Evolutionary conservation across 2,888 invertebrate genomes (phyloP).

Genomic region (Allygus modestus): DNA sequence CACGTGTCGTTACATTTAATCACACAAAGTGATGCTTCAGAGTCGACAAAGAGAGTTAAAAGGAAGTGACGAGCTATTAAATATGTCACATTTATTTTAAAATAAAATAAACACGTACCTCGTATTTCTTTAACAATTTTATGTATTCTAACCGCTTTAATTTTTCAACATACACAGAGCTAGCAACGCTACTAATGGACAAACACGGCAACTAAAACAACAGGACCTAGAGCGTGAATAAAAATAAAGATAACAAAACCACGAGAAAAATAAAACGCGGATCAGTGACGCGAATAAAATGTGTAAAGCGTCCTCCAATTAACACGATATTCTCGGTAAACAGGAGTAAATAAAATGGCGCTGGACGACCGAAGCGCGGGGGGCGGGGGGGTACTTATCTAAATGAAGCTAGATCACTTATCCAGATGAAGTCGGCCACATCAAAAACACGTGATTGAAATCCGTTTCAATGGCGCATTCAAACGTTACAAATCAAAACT

Average conservation of each 20-base stretch:
- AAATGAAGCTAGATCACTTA: constrained; percentile 58
- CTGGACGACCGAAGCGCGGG: not conserved
- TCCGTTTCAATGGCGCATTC: constrained; percentile 42
- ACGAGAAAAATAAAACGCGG: constrained; percentile 30
- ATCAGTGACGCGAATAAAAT: not conserved
- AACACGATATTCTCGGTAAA: constrained; percentile 35
- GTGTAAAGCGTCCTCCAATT: constrained; percentile 41
- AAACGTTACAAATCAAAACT: constrained; percentile 55
- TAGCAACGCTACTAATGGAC: not conserved
- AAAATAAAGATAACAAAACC: constrained; percentile 23
- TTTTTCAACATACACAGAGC: not conserved
- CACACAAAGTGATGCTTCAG: not conserved
- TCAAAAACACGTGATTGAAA: constrained; percentile 58
- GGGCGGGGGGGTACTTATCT: constrained; percentile 37
- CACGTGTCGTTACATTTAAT: too few relatives aligned
- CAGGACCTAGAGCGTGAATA: not conserved
- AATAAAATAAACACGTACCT: not conserved
- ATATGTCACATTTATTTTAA: not conserved
- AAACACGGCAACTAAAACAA: constrained; percentile 23
- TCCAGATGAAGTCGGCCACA: constrained; percentile 50
- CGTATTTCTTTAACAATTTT: constrained; percentile 3
- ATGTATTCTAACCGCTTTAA: not conserved
- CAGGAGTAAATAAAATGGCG: constrained; percentile 44
- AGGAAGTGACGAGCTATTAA: not conserved
- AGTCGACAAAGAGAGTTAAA: not conserved